Evolutionary conservation across 1,140 invertebrate species (phyloP), one percentile per base, ranked within the genome.

Genomic region (Atta colombica): DNA sequence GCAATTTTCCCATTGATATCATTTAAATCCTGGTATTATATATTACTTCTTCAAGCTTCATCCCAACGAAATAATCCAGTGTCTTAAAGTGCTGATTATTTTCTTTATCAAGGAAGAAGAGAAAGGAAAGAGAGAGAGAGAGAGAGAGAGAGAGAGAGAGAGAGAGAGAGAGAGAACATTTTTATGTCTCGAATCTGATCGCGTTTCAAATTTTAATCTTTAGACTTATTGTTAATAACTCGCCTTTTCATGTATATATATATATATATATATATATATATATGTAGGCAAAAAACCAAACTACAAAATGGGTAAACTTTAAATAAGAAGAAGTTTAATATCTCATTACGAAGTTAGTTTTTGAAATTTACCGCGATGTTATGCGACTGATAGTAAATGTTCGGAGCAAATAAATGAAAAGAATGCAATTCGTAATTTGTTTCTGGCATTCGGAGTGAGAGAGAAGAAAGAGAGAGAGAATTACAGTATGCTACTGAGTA

Each of bases 1-100:
- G 80, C 69, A 74, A 75, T 84, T 75, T 84, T 31, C 63, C 39
- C 39, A 84, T 63, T 45, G 58, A 55, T 63, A 84, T 84, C 74
- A 84, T 61, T n/a, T 61, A 61, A 75, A 84, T 75, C 68, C 39
- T 49, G 18, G 28, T 75, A 84, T 84, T 75, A 74, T 72, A 82
- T 74, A 53, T 82, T 60, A 39, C 68, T 77, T 45, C 31, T 55
- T 87, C 21, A 49, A 84, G 61, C 49, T 31, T 1, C 61, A 45
- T 68, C 31, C 28, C 49, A 55, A 75, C 28, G 61, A 81, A 18
- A 58, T 45, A 81, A 61, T 68, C 39, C 25, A 35, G 10, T 0
- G 61, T 28, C 12, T 82, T 77, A 21, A 65, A 45, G 58, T 51
- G 75, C 28, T 60, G 65, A 87, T 87, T 87, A 74, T 53, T 49